These are phyloP conservation scores for Julus scanicus DNA, from an alignment of 2,888 invertebrate species.

Conservation along the genomic window DNA sequence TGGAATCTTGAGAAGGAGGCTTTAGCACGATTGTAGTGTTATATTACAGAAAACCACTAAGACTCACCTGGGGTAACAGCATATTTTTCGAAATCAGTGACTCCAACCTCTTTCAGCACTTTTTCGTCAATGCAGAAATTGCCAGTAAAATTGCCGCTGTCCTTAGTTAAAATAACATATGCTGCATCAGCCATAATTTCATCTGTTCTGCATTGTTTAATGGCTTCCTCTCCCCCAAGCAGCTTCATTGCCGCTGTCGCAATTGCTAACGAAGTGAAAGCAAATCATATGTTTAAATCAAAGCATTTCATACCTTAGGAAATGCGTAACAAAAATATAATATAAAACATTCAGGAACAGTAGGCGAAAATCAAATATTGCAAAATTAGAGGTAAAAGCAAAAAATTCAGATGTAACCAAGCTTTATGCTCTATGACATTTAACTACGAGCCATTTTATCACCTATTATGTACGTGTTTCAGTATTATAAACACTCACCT, in stretches of 20 bases:
- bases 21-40: too few species aligned
- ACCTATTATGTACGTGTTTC: too few species aligned
- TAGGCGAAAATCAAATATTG: not conserved
- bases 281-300: too few species aligned
- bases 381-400: too few species aligned
- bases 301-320: too few species aligned
- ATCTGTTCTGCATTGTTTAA: constrained; percentile 77
- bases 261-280: constrained; percentile 74
- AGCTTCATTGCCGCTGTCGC: constrained; percentile 84
- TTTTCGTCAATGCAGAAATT: constrained; percentile 95
- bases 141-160: constrained; percentile 83
- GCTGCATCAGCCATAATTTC: constrained; percentile 92
- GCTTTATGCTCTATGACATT: too few species aligned
- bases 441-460: too few species aligned
- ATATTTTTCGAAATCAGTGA: constrained; percentile 86
- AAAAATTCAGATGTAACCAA: too few species aligned
- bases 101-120: constrained; percentile 79
- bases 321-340: too few species aligned
- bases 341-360: not conserved
- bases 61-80: constrained; percentile 80
- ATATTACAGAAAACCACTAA: too few species aligned
- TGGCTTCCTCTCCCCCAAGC: constrained; percentile 73
- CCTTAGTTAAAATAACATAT: constrained; percentile 81
- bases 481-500: constrained; percentile 71
- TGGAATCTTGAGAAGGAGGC: too few species aligned